These are phyloP conservation scores for Fulica atra DNA, from an alignment of 2,113 vertebrate genomes.

Conservation along the genomic window DNA sequence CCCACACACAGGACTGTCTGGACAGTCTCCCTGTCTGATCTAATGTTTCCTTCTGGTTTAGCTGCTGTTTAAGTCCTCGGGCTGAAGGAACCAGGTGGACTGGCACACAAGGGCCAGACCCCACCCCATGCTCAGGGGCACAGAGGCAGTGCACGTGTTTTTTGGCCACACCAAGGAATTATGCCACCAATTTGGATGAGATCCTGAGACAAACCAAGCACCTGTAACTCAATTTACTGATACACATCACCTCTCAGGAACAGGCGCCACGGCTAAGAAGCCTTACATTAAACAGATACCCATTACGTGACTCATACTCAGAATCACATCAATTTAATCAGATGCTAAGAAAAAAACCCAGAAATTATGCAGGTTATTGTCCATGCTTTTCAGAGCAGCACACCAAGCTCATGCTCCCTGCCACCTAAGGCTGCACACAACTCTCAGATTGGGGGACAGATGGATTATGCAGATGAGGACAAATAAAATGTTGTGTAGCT, in stretches of 20 bases:
- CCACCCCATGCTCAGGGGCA: background rate
- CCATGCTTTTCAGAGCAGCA: background rate
- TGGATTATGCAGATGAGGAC: conserved; percentile 59
- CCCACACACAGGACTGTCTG: rapidly evolving
- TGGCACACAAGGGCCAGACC: background rate
- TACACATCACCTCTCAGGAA: background rate
- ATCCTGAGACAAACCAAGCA: background rate
- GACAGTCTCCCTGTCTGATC: background rate
- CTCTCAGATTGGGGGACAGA: background rate
- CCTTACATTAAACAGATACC: background rate
- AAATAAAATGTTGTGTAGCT: background rate
- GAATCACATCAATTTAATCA: conserved; percentile 19
- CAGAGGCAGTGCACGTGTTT: rapidly evolving
- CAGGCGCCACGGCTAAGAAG: background rate
- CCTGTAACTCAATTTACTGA: background rate
- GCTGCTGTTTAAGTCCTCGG: background rate
- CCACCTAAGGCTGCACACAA: background rate
- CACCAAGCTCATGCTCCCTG: background rate
- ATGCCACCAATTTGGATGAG: background rate
- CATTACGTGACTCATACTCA: conserved; percentile 2
- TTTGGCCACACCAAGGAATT: background rate
- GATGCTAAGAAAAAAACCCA: background rate
- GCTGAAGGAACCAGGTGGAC: background rate
- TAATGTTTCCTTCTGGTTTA: background rate
- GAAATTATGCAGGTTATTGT: background rate